phyloP scores from a whole-genome alignment of 2,888 invertebrate genomes.

The Amphipoea lucens region DNA sequence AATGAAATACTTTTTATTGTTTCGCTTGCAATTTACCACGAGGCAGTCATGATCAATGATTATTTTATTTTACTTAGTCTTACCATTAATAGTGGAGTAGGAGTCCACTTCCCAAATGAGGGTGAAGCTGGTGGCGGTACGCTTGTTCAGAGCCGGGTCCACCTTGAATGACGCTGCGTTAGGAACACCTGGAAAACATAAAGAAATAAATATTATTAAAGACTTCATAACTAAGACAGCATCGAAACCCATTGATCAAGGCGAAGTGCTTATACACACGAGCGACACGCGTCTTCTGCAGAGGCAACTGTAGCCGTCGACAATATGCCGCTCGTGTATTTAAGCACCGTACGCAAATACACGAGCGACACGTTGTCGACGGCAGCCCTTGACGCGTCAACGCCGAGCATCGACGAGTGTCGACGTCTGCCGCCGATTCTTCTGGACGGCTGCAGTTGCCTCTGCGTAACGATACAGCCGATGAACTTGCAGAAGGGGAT shows the following conservation, averaged over 20 bases:
- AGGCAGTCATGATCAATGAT: too few species aligned
- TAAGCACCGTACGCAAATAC: neutral
- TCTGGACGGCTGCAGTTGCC: too few species aligned
- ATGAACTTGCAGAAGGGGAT: too few species aligned
- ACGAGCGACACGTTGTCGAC: too few species aligned
- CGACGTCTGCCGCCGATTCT: too few species aligned
- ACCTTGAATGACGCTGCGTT: constrained; percentile 93
- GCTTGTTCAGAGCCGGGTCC: constrained; percentile 85
- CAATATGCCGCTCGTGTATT: neutral
- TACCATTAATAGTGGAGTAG: constrained; percentile 94
- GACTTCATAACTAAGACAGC: neutral
- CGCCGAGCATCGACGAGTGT: too few species aligned
- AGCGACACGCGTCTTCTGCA: neutral
- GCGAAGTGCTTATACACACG: neutral
- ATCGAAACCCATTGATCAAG: neutral
- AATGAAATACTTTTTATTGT: constrained; percentile 55
- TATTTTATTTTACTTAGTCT: constrained; percentile 66
- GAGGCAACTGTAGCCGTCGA: too few species aligned
- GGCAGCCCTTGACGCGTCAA: too few species aligned
- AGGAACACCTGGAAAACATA: constrained; percentile 89
- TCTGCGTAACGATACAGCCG: too few species aligned
- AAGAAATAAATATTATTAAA: neutral
- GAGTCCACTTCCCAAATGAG: constrained; percentile 96
- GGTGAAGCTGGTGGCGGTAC: constrained; percentile 91
- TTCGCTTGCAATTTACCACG: constrained; percentile 66